phyloP scores from a whole-genome alignment of 2,797 vertebrate genomes.

The Brachyalestes nurse region DNA sequence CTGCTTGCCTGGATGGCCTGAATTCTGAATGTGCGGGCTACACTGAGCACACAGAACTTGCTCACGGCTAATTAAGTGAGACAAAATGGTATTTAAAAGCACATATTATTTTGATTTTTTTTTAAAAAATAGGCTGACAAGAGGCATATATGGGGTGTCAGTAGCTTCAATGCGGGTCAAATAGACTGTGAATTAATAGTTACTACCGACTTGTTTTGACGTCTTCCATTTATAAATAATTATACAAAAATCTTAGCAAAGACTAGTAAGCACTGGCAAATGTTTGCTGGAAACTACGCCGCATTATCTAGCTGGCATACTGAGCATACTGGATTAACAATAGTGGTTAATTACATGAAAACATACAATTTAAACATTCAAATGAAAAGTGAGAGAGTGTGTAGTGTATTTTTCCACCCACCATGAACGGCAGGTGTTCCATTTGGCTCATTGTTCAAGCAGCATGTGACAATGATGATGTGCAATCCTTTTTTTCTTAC shows the following conservation, averaged over 20 bases:
- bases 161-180: neutral
- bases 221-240: no score
- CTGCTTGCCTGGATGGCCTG: neutral
- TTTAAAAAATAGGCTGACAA: no score
- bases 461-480: neutral
- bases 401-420: no score
- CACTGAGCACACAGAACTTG: neutral
- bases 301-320: no score
- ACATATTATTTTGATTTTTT: no score
- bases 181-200: neutral
- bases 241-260: no score
- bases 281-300: no score
- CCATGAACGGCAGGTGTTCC: neutral
- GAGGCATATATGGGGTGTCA: neutral
- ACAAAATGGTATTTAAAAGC: neutral
- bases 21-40: slow-evolving; percentile 16
- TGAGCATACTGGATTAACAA: no score
- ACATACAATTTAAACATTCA: no score
- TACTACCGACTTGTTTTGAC: neutral
- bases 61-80: neutral
- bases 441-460: neutral
- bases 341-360: no score
- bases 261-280: no score
- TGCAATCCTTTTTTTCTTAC: neutral
- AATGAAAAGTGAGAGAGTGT: no score